These are phyloP conservation scores for Thalassophryne amazonica DNA, from an alignment of 2,797 vertebrate genomes.

Conservation along the genomic window DNA sequence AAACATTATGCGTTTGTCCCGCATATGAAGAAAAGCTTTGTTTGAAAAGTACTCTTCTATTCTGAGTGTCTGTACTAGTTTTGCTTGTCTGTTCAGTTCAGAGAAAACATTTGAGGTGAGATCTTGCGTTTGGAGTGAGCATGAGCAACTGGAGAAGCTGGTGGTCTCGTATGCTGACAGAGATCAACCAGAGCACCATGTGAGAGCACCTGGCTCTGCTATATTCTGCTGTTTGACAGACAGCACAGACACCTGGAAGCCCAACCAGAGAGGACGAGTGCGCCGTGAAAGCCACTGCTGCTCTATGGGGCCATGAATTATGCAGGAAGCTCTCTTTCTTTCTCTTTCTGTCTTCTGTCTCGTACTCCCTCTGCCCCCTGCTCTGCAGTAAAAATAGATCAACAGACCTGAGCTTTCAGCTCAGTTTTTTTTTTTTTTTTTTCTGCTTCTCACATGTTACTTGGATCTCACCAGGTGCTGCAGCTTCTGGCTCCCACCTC, in stretches of 20 bases:
- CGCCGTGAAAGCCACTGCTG: conserved; percentile 46
- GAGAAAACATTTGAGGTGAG: conserved; percentile 3
- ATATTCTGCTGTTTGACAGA: conserved; percentile 45
- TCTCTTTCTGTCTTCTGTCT: conserved; percentile 24
- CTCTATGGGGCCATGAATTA: conserved; percentile 70
- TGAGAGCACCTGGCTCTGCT: conserved; percentile 51
- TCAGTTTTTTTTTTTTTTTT: no score
- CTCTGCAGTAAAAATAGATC: conserved; percentile 74
- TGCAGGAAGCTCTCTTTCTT: conserved; percentile 56
- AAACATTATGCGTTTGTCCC: no score
- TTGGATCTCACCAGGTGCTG: conserved; percentile 62
- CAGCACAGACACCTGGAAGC: conserved; percentile 56
- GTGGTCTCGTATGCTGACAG: conserved; percentile 24
- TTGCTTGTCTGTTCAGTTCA: neutral
- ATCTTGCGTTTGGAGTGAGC: conserved; percentile 1
- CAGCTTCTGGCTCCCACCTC: conserved; percentile 28
- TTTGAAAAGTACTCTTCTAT: no score
- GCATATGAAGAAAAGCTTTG: no score
- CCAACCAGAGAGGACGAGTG: conserved; percentile 30
- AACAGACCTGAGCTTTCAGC: conserved; percentile 61
- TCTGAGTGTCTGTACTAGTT: neutral
- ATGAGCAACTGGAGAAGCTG: conserved; percentile 20
- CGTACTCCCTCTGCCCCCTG: conserved; percentile 42
- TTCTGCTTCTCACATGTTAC: conserved; percentile 55
- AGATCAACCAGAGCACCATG: conserved; percentile 34